Conservation (phyloP, 1,140 invertebrate species). For the Dendrolimus punctatus region DNA sequence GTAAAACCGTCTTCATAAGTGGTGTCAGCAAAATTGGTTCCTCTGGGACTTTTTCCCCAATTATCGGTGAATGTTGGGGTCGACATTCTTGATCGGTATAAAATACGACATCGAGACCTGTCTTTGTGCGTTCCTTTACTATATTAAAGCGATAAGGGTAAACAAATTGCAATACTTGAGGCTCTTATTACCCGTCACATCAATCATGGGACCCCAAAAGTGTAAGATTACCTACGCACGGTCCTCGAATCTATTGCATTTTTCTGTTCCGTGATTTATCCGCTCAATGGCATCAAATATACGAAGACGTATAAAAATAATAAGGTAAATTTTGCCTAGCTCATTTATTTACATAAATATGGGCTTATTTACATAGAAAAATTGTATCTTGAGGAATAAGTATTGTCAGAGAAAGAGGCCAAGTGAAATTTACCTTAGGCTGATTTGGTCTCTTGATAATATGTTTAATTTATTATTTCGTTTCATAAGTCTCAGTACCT, state of each 20-base stretch:
- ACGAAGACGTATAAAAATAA: not conserved
- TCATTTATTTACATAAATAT: too few species aligned
- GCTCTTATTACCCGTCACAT: constrained; percentile 66
- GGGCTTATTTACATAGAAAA: too few species aligned
- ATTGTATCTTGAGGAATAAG: too few species aligned
- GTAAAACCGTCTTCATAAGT: constrained; percentile 17
- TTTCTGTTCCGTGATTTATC: constrained; percentile 7
- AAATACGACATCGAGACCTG: constrained; percentile 44
- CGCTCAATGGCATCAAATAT: not conserved
- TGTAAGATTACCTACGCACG: constrained; percentile 38
- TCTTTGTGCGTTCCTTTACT: constrained; percentile 31
- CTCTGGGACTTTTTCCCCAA: constrained; percentile 50
- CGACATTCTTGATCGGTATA: constrained; percentile 50
- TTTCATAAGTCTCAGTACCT: too few species aligned
- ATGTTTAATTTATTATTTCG: too few species aligned
- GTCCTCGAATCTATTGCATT: constrained; percentile 19
- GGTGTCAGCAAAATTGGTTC: constrained; percentile 53
- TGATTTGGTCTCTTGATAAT: too few species aligned
- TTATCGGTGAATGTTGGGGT: constrained; percentile 41
- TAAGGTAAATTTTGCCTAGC: not conserved
- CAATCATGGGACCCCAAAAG: constrained; percentile 59
- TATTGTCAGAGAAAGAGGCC: too few species aligned
- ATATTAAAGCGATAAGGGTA: constrained; percentile 60
- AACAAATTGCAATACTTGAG: constrained; percentile 68
- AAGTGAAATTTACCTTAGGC: too few species aligned